A percentile compares a stretch with the other conserved stretches of the same genome.
These are phyloP conservation scores for Lasaia peninsularis DNA, from an alignment of 1,140 invertebrate species.

Conservation along the genomic window DNA sequence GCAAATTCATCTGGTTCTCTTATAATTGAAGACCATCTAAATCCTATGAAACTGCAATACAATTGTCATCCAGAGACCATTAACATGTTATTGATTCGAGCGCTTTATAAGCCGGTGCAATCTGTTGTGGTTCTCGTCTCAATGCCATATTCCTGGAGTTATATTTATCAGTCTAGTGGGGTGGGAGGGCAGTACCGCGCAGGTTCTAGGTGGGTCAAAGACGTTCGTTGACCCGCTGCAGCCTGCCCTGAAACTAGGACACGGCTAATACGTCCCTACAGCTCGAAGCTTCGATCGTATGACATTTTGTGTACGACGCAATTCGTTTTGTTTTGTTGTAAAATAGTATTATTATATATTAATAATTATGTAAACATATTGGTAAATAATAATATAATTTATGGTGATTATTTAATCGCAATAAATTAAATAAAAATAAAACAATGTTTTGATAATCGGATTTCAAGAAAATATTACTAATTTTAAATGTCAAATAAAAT, in stretches of 20 bases:
- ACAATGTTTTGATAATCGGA: too few relatives aligned
- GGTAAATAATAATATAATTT: too few relatives aligned
- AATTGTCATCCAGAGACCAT: neutral
- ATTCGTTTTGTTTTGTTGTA: too few relatives aligned
- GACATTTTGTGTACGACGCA: conserved; percentile 9
- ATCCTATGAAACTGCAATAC: too few relatives aligned
- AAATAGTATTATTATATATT: too few relatives aligned
- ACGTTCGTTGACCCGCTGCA: conserved; percentile 69
- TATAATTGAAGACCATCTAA: too few relatives aligned
- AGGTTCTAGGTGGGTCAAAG: conserved; percentile 71
- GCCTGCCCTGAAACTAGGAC: conserved; percentile 58
- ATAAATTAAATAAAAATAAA: too few relatives aligned
- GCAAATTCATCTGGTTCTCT: too few relatives aligned
- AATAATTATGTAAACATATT: too few relatives aligned
- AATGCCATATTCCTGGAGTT: conserved; percentile 54
- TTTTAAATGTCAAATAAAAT: too few relatives aligned
- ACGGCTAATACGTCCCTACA: conserved; percentile 27
- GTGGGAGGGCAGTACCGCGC: conserved; percentile 24
- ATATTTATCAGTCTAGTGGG: conserved; percentile 48
- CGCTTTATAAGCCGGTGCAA: neutral
- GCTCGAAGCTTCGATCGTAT: conserved; percentile 23
- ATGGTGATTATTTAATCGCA: too few relatives aligned
- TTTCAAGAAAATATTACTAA: too few relatives aligned
- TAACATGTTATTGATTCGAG: neutral
- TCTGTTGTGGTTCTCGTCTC: conserved; percentile 25